Base-by-base conservation (phyloP, 2,888 invertebrate species). In the Anorthoa munda region DNA sequence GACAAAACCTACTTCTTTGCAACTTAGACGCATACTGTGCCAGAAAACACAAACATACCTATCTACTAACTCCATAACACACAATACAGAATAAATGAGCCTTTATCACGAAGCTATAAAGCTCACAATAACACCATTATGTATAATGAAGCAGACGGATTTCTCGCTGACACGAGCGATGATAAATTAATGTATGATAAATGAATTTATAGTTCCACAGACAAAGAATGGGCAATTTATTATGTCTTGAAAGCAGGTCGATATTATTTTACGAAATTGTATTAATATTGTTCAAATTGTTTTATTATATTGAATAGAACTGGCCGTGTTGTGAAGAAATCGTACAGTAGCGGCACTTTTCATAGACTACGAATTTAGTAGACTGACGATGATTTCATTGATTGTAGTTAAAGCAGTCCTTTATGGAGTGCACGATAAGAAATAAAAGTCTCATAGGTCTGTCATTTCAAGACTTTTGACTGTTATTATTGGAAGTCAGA, bases 111-210 rank as follows among this genome's bases (percentile, higher is more conserved):
- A 64, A 26, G 72, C 1, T 26, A 60, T 77, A 84, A 73, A 66
- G 68, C 46, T 61, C 65, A 75, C 48, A 71, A 65, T 77, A 45
- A 50, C 31, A 39, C 23, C 46, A 69, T 79, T 72, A 75, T 50
- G 55, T 60, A 66, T 86, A 77, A 74, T 67, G 67, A 82, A 68
- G 69, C 72, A 74, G 76, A 84, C 75, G 67, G 79, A 86, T 83
- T 83, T 77, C 82, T 72, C 68, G 70, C 83, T 76, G 86, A 87
- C 87, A 76, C 53, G 74, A 18, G 48, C 72, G 76, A 87, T 87
- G 86, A 87, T 86, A 85, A 87, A 86, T 85, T 82, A 75, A 86
- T 75, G 77, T 74, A 83, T 86, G 77, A 87, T 87, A 81, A 81
- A 86, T 86, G 77, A 84, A 83, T 84, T 81, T 81, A 81, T 81